Evolutionary conservation across 2,113 vertebrate genomes (phyloP).

Genomic region (Dasypus novemcinctus): DNA sequence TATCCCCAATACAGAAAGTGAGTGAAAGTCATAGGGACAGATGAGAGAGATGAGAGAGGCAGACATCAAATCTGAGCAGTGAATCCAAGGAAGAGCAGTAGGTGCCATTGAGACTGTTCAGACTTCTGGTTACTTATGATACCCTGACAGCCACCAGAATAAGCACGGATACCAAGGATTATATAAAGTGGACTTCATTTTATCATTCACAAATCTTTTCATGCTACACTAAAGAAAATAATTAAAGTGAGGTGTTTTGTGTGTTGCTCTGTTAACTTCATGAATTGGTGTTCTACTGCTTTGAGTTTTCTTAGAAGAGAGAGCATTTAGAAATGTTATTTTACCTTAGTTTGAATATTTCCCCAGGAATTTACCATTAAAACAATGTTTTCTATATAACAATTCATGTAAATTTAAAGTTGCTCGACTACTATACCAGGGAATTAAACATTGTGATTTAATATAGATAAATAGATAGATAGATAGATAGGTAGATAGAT

Average conservation of each 20-base stretch:
- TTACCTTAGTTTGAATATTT: conserved; percentile 13
- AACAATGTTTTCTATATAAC: not conserved
- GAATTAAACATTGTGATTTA: not conserved
- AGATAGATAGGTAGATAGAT: too few relatives aligned
- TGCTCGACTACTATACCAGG: not conserved
- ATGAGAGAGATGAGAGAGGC: not conserved
- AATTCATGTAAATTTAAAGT: not conserved
- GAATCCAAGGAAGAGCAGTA: not conserved
- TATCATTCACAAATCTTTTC: not conserved
- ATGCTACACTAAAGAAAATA: not conserved
- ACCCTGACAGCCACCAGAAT: not conserved
- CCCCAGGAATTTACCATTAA: not conserved
- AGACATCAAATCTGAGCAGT: not conserved
- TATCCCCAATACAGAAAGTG: not conserved
- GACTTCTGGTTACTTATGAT: not conserved
- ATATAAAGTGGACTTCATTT: not conserved
- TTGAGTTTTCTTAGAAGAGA: not conserved
- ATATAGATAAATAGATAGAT: too few relatives aligned
- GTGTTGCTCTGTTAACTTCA: not conserved
- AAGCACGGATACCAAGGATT: not conserved
- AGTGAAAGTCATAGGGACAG: not conserved
- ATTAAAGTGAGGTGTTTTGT: not conserved
- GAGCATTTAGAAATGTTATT: not conserved
- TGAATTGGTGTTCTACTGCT: not conserved
- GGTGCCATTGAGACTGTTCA: not conserved